Evolutionary conservation across 23 tunicate genomes (phyloP).

Genomic region (Trididemnum miniatum): DNA sequence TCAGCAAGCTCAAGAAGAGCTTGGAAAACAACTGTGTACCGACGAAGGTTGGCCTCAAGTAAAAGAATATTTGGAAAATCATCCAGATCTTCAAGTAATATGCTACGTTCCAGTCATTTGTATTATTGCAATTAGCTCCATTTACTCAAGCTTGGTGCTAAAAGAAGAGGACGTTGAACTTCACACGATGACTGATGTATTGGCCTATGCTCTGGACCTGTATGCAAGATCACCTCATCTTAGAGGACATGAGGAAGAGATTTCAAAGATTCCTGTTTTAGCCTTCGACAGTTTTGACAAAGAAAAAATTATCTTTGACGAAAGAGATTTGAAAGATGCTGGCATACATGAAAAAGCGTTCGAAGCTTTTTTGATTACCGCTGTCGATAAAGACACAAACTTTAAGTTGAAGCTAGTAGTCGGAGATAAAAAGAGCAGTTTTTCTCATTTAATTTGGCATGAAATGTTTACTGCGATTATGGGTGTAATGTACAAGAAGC

Average conservation of each 20-base stretch:
- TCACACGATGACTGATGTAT: conserved; percentile 1
- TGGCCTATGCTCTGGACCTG: neutral
- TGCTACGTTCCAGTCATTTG: conserved; percentile 16
- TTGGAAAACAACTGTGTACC: neutral
- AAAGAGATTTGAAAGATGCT: neutral
- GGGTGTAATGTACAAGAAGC: neutral
- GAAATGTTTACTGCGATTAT: conserved; percentile 16
- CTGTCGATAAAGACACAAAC: neutral
- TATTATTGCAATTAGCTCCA: conserved; percentile 1
- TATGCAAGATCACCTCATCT: neutral
- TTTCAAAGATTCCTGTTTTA: neutral
- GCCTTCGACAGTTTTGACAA: neutral
- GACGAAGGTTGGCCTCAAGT: conserved; percentile 3
- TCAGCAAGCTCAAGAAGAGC: neutral
- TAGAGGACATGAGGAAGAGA: neutral
- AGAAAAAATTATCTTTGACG: conserved; percentile 1
- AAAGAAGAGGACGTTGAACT: neutral
- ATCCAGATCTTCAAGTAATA: conserved; percentile 3
- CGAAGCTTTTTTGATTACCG: neutral
- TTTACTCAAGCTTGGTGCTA: neutral
- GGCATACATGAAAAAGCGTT: neutral
- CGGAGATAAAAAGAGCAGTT: conserved; percentile 9
- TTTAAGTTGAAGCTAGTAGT: neutral
- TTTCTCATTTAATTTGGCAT: conserved; percentile 14
- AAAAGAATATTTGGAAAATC: conserved; percentile 3